A percentile compares a stretch with the other conserved stretches of the same genome.
These are phyloP conservation scores for Cephus spinipes DNA, from an alignment of 2,888 invertebrate species.

Conservation along the genomic window DNA sequence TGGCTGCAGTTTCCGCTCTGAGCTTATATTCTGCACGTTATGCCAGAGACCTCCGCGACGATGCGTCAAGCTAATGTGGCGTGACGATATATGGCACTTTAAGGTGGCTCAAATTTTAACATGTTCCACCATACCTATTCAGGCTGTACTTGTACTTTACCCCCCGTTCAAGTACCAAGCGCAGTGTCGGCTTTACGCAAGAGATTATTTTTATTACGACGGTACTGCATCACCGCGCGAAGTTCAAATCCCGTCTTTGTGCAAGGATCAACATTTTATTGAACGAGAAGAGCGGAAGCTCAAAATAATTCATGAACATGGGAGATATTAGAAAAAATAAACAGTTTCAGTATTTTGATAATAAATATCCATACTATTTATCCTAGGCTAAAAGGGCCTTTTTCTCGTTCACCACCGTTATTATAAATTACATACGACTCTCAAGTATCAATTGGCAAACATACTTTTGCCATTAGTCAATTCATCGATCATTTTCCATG, in stretches of 20 bases:
- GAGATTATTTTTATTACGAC: neutral
- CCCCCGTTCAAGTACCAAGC: neutral
- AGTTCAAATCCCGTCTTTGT: neutral
- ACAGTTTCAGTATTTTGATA: neutral
- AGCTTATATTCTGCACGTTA: constrained; percentile 41
- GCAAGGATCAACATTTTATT: neutral
- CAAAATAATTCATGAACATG: neutral
- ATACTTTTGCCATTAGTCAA: neutral
- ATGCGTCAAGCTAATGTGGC: constrained; percentile 61
- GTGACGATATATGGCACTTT: constrained; percentile 60
- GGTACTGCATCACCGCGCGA: neutral
- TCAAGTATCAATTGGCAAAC: neutral
- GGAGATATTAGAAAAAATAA: neutral
- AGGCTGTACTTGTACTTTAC: neutral
- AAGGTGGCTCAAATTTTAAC: constrained; percentile 35
- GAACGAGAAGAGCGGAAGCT: neutral
- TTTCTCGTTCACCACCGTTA: neutral
- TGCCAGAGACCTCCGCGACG: constrained; percentile 38
- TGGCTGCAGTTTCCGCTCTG: constrained; percentile 39
- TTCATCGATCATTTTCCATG: neutral
- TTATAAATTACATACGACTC: neutral
- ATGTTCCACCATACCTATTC: neutral
- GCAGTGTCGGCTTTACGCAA: neutral
- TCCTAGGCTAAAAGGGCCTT: neutral
- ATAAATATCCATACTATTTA: neutral